Conservation (phyloP, 2,797 vertebrate genomes). For the Cryptoblepharus egeriae region DNA sequence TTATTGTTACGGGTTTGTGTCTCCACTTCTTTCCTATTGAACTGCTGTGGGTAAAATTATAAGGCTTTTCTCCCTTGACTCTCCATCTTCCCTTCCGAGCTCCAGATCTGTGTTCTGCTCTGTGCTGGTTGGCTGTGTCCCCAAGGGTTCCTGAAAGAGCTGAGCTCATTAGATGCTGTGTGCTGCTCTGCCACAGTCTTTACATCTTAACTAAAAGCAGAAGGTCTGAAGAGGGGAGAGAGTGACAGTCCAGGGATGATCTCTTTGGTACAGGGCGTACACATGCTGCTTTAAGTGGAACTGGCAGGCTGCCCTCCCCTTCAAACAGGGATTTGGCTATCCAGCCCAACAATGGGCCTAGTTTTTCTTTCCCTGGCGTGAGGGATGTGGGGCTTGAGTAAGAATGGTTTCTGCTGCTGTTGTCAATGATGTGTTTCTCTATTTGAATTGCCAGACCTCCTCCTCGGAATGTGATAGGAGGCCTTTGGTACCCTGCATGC, state of each 20-base stretch:
- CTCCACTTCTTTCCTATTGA: background rate
- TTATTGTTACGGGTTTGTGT: background rate
- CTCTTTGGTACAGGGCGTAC: background rate
- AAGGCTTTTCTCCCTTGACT: background rate
- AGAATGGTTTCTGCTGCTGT: constrained; percentile 1
- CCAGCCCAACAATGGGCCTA: constrained; percentile 1
- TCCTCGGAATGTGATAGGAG: background rate
- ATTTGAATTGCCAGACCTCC: background rate
- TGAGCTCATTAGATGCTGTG: background rate
- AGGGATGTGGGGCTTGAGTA: background rate
- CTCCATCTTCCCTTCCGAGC: background rate
- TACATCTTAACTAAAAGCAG: constrained; percentile 7
- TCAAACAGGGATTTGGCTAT: constrained; percentile 1
- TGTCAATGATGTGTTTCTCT: background rate
- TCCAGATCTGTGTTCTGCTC: background rate
- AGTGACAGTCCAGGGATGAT: background rate
- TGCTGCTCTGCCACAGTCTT: background rate
- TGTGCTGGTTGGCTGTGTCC: background rate
- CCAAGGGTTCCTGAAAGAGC: background rate
- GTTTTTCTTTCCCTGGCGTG: background rate
- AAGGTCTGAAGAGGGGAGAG: constrained; percentile 1
- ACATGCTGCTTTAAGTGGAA: constrained; percentile 4
- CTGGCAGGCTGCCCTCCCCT: constrained; percentile 6
- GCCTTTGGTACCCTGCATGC: background rate
- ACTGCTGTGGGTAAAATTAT: background rate